These are phyloP conservation scores for Girardia tigrina DNA, from an alignment of 2,888 invertebrate genomes.

Conservation along the genomic window DNA sequence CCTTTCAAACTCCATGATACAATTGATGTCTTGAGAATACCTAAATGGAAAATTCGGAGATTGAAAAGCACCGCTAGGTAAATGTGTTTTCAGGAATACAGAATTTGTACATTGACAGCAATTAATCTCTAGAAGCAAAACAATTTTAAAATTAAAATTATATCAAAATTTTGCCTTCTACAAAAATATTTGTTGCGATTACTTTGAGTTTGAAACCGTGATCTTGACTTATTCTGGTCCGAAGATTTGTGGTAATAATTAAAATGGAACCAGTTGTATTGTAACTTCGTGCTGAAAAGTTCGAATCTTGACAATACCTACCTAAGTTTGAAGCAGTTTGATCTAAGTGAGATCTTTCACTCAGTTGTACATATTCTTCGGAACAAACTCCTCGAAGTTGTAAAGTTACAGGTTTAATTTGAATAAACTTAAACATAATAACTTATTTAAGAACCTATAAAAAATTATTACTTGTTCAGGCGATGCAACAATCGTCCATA, in stretches of 20 bases:
- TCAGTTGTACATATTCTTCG: not conserved
- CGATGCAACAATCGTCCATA: not conserved
- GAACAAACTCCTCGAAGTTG: not conserved
- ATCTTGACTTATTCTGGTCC: not conserved
- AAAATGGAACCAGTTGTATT: not conserved
- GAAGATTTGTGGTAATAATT: not conserved
- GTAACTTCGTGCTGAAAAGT: not conserved
- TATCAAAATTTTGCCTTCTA: not conserved
- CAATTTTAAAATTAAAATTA: not conserved
- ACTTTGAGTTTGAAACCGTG: not conserved
- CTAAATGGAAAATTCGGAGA: not conserved
- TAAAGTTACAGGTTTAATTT: not conserved
- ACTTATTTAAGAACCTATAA: not conserved
- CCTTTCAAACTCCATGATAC: not conserved
- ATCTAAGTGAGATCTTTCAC: not conserved
- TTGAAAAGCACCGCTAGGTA: not conserved
- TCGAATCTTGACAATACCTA: not conserved
- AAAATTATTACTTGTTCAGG: not conserved
- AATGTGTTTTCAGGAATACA: not conserved
- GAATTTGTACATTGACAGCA: not conserved
- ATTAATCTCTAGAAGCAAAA: not conserved
- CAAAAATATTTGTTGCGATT: not conserved
- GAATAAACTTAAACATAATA: not conserved
- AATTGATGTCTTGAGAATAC: not conserved
- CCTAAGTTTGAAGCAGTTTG: not conserved